Conservation (phyloP, 2,888 invertebrate genomes). For the Tenthredo livida region DNA sequence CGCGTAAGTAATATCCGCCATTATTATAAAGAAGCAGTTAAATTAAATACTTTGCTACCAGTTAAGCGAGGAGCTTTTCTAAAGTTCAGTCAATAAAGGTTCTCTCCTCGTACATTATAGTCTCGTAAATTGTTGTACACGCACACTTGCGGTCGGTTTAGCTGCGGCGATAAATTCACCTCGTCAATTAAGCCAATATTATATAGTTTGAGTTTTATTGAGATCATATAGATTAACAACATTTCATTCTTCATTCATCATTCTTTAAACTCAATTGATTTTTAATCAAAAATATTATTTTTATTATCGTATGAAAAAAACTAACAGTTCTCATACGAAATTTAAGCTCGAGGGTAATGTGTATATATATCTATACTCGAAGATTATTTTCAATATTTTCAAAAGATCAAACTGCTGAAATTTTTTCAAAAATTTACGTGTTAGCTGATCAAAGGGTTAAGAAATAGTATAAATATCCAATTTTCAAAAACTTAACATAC, state of each 20-base stretch:
- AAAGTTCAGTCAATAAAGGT: neutral
- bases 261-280: neutral
- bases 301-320: too few relatives aligned
- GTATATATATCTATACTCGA: too few relatives aligned
- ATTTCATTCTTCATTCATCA: neutral
- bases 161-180: neutral
- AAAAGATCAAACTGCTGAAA: too few relatives aligned
- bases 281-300: neutral
- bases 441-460: too few relatives aligned
- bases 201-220: neutral
- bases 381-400: too few relatives aligned
- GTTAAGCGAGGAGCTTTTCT: neutral
- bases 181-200: conserved; percentile 20
- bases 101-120: neutral
- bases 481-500: too few relatives aligned
- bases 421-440: too few relatives aligned
- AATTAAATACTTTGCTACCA: neutral
- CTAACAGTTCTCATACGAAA: too few relatives aligned
- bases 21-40: neutral
- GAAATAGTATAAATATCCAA: too few relatives aligned
- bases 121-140: conserved; percentile 4
- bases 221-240: neutral
- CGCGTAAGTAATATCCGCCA: neutral
- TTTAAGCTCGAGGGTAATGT: too few relatives aligned
- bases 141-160: neutral